Conservation (phyloP, 2,113 vertebrate genomes). For the Ranitomeya imitator region DNA sequence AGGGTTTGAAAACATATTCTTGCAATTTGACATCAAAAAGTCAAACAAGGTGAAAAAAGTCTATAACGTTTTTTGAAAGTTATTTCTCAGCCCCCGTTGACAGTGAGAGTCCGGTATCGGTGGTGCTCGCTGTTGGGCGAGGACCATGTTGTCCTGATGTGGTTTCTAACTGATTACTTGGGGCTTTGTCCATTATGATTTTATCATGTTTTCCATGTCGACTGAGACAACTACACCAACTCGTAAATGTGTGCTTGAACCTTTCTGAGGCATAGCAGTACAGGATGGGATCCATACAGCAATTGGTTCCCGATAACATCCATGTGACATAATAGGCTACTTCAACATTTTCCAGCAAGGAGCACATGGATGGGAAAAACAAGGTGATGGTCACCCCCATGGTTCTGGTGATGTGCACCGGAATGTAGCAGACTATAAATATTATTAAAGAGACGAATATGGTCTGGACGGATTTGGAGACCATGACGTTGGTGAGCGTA, state of each 20-base stretch:
- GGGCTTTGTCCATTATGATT: neutral
- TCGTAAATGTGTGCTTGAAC: constrained; percentile 59
- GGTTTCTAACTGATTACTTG: neutral
- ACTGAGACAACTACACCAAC: constrained; percentile 43
- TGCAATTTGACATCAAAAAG: no score
- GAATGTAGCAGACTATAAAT: constrained; percentile 71
- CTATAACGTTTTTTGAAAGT: neutral
- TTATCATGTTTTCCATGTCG: neutral
- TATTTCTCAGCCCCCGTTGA: neutral
- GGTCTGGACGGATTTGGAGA: constrained; percentile 70
- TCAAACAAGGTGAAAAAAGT: no score
- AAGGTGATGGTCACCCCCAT: constrained; percentile 59
- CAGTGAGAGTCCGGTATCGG: neutral
- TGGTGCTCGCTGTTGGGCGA: neutral
- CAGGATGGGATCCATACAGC: constrained; percentile 65
- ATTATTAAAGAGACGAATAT: constrained; percentile 66
- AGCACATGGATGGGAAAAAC: constrained; percentile 35
- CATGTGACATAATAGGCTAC: constrained; percentile 62
- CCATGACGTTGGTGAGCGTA: constrained; percentile 64
- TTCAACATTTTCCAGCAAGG: constrained; percentile 52
- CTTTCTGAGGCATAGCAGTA: constrained; percentile 62
- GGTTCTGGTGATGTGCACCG: constrained; percentile 68
- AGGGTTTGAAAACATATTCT: no score
- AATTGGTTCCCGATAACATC: constrained; percentile 63
- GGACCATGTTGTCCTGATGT: neutral